Percentiles rank a stretch among this genome's conserved stretches.
Conservation (phyloP, 2,888 invertebrate genomes). For the Apeira syringaria region DNA sequence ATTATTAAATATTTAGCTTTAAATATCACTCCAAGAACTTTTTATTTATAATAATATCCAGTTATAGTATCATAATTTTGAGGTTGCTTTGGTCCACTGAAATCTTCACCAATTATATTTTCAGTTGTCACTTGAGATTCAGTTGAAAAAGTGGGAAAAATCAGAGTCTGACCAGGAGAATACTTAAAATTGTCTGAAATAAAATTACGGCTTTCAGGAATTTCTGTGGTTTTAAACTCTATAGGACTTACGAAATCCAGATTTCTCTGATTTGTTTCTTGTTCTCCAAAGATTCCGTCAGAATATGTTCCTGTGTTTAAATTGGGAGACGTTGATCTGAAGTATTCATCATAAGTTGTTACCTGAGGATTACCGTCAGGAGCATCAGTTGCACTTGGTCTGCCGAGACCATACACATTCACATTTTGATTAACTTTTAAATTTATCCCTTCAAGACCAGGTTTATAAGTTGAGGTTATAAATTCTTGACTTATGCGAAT, state of each 20-base stretch:
- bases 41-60: slow-evolving; percentile 63
- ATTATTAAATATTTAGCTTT: too few species aligned
- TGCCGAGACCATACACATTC: slow-evolving; percentile 17
- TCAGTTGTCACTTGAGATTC: neutral
- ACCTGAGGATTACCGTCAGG: neutral
- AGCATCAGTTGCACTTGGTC: neutral
- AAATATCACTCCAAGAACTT: too few species aligned
- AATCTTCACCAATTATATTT: slow-evolving; percentile 56
- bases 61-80: slow-evolving; percentile 56
- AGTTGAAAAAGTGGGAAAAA: neutral
- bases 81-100: slow-evolving; percentile 60
- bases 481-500: slow-evolving; percentile 16
- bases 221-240: neutral
- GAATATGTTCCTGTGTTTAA: neutral
- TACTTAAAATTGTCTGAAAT: neutral
- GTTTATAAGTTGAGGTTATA: slow-evolving; percentile 8
- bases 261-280: neutral
- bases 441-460: slow-evolving; percentile 3
- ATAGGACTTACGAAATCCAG: neutral
- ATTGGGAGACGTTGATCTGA: neutral
- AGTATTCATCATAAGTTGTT: neutral
- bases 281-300: neutral
- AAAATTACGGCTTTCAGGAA: neutral
- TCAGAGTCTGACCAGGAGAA: neutral
- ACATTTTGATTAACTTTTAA: slow-evolving; percentile 17